Evolutionary conservation across 2,888 invertebrate species (phyloP).

Genomic region (Drosophila neonasuta): DNA sequence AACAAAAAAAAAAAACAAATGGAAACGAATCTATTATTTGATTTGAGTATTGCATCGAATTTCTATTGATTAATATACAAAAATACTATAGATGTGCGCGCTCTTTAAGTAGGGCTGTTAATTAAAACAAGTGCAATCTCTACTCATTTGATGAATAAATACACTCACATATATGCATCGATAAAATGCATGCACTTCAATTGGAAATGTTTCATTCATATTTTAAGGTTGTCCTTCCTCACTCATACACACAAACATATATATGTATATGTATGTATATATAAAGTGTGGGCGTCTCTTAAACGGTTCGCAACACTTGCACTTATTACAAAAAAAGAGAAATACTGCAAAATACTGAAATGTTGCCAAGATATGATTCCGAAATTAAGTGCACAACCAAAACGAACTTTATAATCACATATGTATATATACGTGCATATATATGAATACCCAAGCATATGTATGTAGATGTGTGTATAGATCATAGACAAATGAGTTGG

Average conservation of each 20-base stretch:
- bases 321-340: background rate
- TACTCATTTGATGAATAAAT: background rate
- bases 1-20: too few species aligned
- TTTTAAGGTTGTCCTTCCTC: constrained; percentile 29
- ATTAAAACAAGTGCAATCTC: background rate
- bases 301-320: constrained; percentile 16
- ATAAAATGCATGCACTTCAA: constrained; percentile 28
- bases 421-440: background rate
- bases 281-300: constrained; percentile 18
- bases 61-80: background rate
- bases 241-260: constrained; percentile 4
- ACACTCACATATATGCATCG: constrained; percentile 3
- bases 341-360: constrained; percentile 15
- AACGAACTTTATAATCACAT: constrained; percentile 1
- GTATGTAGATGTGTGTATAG: constrained; percentile 12
- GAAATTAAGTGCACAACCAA: constrained; percentile 13
- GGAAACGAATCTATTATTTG: background rate
- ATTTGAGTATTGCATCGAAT: constrained; percentile 13
- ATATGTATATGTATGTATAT: constrained; percentile 7
- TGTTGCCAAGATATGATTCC: background rate
- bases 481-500: constrained; percentile 40
- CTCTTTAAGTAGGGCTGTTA: background rate
- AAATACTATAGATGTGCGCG: background rate
- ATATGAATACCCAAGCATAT: background rate
- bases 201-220: constrained; percentile 49